Evolutionary conservation across 2,888 invertebrate genomes (phyloP), one percentile per base, ranked within the genome.

Genomic region (Mimas tiliae): DNA sequence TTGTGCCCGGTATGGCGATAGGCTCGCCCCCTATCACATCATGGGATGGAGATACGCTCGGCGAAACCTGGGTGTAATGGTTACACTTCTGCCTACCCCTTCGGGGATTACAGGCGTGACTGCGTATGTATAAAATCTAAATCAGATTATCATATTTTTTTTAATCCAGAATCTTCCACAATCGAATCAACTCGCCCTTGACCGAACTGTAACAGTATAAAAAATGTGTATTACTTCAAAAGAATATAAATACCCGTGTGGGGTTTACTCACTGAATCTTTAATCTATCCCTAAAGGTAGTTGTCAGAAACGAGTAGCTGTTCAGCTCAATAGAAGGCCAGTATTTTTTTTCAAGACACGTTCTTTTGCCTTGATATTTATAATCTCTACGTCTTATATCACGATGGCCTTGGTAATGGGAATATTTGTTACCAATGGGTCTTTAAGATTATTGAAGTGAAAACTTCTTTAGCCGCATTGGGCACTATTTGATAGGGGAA

Each of bases 171-270:
- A 38, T 38, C 38, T 11, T 38, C 9, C 8, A 14, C 0, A 6
- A 4, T 0, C 16, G 0, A 11, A 38, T 3, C 38, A 4, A 0
- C 38, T 58, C 55, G 38, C 55, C 7, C 55, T 38, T 38, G 9
- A 3, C 55, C 55, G 1, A 8, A 38, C 55, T 4, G 34, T 27
- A 19, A 19, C 33, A n/a, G 19, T 14, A 58, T 58, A 58, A 58
- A 16, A 58, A 58, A 58, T 58, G 42, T 38, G 42, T 19, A 58
- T 58, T 58, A 58, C 58, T 58, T 58, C 58, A 58, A 58, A 58
- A 58, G 58, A 58, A 58, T 58, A 58, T 58, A 58, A 58, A 58
- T 58, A 58, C 58, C 19, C 42, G 58, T 19, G 42, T 21, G 42
- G 58, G 19, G 58, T 42, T 52, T 14, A 16, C 58, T 58, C 42